A percentile compares a stretch with the other conserved stretches of the same genome.
Evolutionary conservation across 1,140 invertebrate species (phyloP).

Genomic region (Mya arenaria): DNA sequence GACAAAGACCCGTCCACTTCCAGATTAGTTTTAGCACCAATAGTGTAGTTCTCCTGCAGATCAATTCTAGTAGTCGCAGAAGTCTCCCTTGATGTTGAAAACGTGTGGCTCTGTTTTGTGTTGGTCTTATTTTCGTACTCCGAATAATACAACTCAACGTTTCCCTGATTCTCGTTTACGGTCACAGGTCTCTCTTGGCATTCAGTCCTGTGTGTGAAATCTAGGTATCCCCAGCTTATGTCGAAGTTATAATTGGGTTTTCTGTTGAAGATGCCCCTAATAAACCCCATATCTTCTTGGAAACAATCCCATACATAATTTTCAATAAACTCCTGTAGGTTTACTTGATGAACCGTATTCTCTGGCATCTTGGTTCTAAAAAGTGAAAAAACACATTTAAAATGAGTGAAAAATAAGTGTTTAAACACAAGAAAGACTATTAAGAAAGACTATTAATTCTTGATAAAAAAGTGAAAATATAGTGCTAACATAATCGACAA

Average conservation of each 20-base stretch:
- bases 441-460: no score
- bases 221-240: constrained; percentile 47
- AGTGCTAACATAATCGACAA: no score
- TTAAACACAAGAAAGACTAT: no score
- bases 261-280: neutral
- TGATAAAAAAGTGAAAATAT: no score
- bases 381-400: no score
- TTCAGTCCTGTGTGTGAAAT: constrained; percentile 33
- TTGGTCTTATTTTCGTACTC: constrained; percentile 52
- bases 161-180: neutral
- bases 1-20: constrained; percentile 25
- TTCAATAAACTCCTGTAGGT: constrained; percentile 22
- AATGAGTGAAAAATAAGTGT: no score
- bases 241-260: constrained; percentile 24
- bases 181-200: neutral
- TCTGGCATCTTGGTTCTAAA: no score
- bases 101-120: constrained; percentile 25
- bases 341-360: constrained; percentile 19
- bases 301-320: constrained; percentile 14
- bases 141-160: constrained; percentile 23
- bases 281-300: neutral
- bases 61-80: constrained; percentile 20
- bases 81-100: constrained; percentile 23
- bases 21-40: constrained; percentile 45
- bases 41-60: constrained; percentile 51